Evolutionary conservation across 1,140 invertebrate genomes (phyloP).

Genomic region (Drosophila grimshawi): DNA sequence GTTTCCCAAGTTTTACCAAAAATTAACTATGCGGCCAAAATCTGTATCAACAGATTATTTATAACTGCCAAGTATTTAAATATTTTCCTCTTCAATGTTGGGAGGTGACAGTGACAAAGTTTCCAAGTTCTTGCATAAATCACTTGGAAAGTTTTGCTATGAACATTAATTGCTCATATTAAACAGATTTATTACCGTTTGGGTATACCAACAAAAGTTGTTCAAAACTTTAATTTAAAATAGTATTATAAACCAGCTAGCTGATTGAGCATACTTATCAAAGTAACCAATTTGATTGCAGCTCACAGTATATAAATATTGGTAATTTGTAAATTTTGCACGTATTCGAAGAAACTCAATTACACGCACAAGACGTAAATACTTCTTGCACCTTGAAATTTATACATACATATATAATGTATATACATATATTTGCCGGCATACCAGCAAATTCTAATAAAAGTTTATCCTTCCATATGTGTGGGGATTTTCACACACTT

Average conservation of each 20-base stretch:
- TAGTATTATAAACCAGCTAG: background rate
- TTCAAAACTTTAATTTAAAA: conserved; percentile 15
- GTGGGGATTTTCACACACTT: background rate
- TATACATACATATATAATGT: background rate
- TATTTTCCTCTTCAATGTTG: conserved; percentile 27
- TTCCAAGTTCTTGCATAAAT: conserved; percentile 23
- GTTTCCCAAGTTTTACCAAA: background rate
- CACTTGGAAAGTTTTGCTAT: conserved; percentile 25
- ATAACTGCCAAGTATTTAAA: background rate
- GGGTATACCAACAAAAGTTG: background rate
- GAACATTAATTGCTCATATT: conserved; percentile 36
- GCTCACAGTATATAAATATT: conserved; percentile 6
- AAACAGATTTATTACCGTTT: conserved; percentile 34
- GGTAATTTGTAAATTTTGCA: conserved; percentile 39
- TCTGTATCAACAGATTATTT: conserved; percentile 2
- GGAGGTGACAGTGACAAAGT: conserved; percentile 18
- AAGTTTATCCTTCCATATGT: conserved; percentile 15
- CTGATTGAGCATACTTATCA: background rate
- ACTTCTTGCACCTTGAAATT: conserved; percentile 40
- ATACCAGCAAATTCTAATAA: conserved; percentile 26
- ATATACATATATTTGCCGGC: background rate
- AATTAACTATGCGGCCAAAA: background rate
- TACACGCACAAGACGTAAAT: conserved; percentile 30
- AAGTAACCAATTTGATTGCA: conserved; percentile 19
- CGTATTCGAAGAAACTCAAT: conserved; percentile 41